Conservation (phyloP, 2,888 invertebrate species). For the Didymodactylos carnosus region DNA sequence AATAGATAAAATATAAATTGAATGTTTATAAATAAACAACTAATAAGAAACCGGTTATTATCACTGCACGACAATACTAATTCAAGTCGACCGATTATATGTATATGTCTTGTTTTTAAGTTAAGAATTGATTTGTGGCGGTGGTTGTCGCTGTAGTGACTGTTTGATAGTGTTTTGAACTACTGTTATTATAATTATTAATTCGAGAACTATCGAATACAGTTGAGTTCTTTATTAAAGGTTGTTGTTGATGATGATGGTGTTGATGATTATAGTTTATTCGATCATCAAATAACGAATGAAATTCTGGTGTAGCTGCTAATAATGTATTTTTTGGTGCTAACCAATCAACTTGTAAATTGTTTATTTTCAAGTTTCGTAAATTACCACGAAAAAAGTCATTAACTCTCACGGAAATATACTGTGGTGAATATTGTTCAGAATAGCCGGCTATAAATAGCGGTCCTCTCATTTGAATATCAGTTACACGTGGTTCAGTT, state of each 20-base stretch:
- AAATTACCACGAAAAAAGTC: background rate
- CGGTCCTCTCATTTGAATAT: background rate
- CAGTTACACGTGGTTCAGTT: background rate
- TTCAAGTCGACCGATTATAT: no score
- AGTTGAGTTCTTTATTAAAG: background rate
- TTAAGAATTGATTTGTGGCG: no score
- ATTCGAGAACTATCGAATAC: background rate
- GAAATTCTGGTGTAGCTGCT: background rate
- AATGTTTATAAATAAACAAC: no score
- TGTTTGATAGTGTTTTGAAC: background rate
- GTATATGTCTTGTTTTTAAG: no score
- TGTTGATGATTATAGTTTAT: no score
- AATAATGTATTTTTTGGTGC: background rate
- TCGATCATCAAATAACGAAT: no score
- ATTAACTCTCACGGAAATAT: background rate
- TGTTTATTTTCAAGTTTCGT: background rate
- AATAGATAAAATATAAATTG: no score
- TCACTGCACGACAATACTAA: no score
- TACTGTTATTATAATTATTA: background rate
- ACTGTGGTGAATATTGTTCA: background rate
- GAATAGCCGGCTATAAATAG: background rate
- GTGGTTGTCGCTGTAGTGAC: no score
- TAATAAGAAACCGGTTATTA: no score
- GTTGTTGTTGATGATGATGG: no score
- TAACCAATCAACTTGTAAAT: background rate